Percentiles rank a stretch among this genome's conserved stretches.
phyloP scores from a whole-genome alignment of 2,797 vertebrate species.

The Acipenser oxyrinchus region DNA sequence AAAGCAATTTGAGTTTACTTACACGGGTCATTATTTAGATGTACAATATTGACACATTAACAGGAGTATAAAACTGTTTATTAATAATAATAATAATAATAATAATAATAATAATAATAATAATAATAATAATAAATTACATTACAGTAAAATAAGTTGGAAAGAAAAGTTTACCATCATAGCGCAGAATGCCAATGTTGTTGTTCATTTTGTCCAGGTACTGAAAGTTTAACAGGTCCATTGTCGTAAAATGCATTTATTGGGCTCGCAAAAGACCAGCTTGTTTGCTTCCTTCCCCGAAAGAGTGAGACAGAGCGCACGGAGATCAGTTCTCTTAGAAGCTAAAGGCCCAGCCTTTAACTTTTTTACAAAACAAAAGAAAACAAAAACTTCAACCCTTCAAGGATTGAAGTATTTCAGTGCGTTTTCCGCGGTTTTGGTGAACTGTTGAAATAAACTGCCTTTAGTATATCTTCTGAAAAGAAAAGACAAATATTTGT shows the following conservation, averaged over 20 bases:
- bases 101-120: too few species aligned
- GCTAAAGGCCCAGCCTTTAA: slow-evolving; percentile 77
- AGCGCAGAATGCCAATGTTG: slow-evolving; percentile 94
- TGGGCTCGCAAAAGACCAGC: slow-evolving; percentile 70
- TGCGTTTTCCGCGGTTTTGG: too few species aligned
- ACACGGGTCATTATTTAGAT: too few species aligned
- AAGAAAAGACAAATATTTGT: slow-evolving; percentile 15
- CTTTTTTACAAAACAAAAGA: slow-evolving; percentile 38
- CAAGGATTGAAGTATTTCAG: slow-evolving; percentile 18
- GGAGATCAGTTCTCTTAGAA: slow-evolving; percentile 30
- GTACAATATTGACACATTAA: too few species aligned
- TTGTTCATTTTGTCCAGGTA: slow-evolving; percentile 99
- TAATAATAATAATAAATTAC: too few species aligned
- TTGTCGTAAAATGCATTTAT: slow-evolving; percentile 97
- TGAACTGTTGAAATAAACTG: too few species aligned
- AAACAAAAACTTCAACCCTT: slow-evolving; percentile 26
- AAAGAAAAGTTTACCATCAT: slow-evolving; percentile 74
- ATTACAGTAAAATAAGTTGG: too few species aligned
- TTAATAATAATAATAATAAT: too few species aligned
- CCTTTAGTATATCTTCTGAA: too few species aligned
- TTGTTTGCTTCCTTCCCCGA: slow-evolving; percentile 49
- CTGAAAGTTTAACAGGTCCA: slow-evolving; percentile 99
- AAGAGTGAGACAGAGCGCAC: slow-evolving; percentile 41
- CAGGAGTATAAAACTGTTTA: too few species aligned
- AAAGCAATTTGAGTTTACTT: too few species aligned